Evolutionary conservation across 2,888 invertebrate genomes (phyloP), one percentile per base, ranked within the genome.

Genomic region (Drosophila koepferae): DNA sequence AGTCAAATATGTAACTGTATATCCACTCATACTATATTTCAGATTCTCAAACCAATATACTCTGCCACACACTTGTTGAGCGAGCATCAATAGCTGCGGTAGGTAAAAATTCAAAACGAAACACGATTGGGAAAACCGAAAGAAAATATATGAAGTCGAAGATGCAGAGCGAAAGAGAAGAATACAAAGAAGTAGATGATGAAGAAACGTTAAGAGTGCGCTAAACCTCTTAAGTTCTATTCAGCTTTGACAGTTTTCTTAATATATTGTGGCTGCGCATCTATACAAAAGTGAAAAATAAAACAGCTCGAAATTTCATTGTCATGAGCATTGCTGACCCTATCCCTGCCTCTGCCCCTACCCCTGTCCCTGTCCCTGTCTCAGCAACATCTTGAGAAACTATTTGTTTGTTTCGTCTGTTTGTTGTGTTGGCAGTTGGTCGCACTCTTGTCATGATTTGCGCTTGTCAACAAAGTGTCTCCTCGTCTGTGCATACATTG

Each of bases 171-270:
- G 6, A 49, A 51, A 38, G 20, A 6, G 6, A 46, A 63, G 61
- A 65, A 69, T 46, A 54, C 28, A 40, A 40, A 40, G 23, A 23
- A 53, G 53, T 6, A 18, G 20, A 53, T 40, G 40, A 56, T 67
- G 72, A 87, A 73, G 70, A 75, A 72, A 84, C 77, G 81, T 73
- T 75, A 73, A 75, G 77, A 79, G 83, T 72, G 88, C 87, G 86
- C 86, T 90, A 90, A 87, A 88, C 90, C 90, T 90, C 86, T 87
- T 87, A 87, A 81, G 81, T 87, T 87, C 89, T 70, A 88, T 86
- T 90, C 90, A 87, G 80, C 90, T 90, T 81, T 90, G 86, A 88
- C 90, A 87, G 83, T 86, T 90, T 81, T 76, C 74, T 60, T 82
- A 86, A 86, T 88, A 85, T 77, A 88, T 81, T 89, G 89, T 81